Base-by-base conservation (phyloP, 2,113 vertebrate genomes). In the Petromus typicus region DNA sequence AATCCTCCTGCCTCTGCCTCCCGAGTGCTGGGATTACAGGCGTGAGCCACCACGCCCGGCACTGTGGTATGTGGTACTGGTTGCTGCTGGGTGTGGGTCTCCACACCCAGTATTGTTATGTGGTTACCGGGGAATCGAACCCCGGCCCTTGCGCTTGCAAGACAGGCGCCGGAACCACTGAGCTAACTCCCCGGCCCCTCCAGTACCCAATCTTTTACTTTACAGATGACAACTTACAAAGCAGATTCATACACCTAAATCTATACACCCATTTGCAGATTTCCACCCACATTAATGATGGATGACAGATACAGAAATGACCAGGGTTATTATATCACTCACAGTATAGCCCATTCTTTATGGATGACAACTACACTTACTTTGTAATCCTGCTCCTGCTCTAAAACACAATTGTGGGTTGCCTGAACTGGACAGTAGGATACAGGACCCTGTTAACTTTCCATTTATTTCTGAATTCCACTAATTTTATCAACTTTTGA, bases 391-490 rank as follows among this genome's bases (percentile, higher is more conserved):
- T 76, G 34, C n/a, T 83, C 10, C 66, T 76, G 34, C n/a, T 83
- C 12, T 51, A 48, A 82, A 78, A 64, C 45, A 75, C 16, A 93
- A 73, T 45, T 78, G 25, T 51, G 48, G 16, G 61, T 88, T 51
- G 27, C 48, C 22, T 71, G 34, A 92, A 90, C 27, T 93, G 0
- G 40, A 30, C 43, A 48, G n/a, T 78, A 56, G 17, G 71, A 90
- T 11, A 30, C 30, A 91, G 91, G 61, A 22, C 61, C 86, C 12
- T 78, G 11, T 51, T 93, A 76, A 92, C 86, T 51, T 91, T 63
- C 10, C n/a, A 69, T 69, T 93, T 86, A 91, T 79, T 90, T 93
- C 61, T 66, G 73, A 94, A 87, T 17, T 87, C n/a, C 10, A 73
- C 67, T 61, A 64, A 37, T 82, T 32, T 81, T 61, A 81, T n/a